phyloP scores from a whole-genome alignment of 2,113 vertebrate genomes.

The Tautogolabrus adspersus region DNA sequence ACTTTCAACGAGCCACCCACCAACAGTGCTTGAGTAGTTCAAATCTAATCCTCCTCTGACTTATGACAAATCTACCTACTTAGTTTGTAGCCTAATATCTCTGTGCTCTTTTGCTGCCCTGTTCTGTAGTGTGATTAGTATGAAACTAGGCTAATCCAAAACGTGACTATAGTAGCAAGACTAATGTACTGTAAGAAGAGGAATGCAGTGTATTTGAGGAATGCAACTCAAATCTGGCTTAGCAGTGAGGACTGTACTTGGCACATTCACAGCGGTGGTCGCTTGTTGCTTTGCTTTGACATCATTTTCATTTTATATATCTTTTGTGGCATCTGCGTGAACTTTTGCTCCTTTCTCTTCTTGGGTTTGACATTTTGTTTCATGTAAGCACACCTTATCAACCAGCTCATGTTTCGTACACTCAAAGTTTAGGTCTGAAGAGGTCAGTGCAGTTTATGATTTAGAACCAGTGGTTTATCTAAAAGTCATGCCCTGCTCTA shows the following conservation, averaged over 20 bases:
- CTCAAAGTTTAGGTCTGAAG: slow-evolving; percentile 13
- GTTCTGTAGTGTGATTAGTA: slow-evolving; percentile 10
- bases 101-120: slow-evolving; percentile 20
- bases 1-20: not conserved
- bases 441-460: slow-evolving; percentile 46
- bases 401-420: not conserved
- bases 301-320: slow-evolving; percentile 19
- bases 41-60: slow-evolving; percentile 35
- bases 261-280: slow-evolving; percentile 22
- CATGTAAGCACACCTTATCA: slow-evolving; percentile 21
- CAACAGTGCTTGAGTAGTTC: slow-evolving; percentile 12
- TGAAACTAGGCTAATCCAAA: slow-evolving; percentile 70
- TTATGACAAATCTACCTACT: slow-evolving; percentile 35
- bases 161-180: slow-evolving; percentile 47
- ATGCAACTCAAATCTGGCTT: slow-evolving; percentile 47
- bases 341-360: slow-evolving; percentile 12
- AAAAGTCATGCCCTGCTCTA: slow-evolving; percentile 18
- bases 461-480: slow-evolving; percentile 42
- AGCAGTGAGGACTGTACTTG: slow-evolving; percentile 25
- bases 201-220: slow-evolving; percentile 69
- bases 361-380: slow-evolving; percentile 23
- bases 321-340: slow-evolving; percentile 13
- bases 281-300: slow-evolving; percentile 11
- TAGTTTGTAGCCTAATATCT: slow-evolving; percentile 25
- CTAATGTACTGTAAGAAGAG: slow-evolving; percentile 49